A percentile compares a stretch with the other conserved stretches of the same genome.
These are phyloP conservation scores for Chionoecetes opilio DNA, from an alignment of 1,140 invertebrate genomes.

Conservation along the genomic window DNA sequence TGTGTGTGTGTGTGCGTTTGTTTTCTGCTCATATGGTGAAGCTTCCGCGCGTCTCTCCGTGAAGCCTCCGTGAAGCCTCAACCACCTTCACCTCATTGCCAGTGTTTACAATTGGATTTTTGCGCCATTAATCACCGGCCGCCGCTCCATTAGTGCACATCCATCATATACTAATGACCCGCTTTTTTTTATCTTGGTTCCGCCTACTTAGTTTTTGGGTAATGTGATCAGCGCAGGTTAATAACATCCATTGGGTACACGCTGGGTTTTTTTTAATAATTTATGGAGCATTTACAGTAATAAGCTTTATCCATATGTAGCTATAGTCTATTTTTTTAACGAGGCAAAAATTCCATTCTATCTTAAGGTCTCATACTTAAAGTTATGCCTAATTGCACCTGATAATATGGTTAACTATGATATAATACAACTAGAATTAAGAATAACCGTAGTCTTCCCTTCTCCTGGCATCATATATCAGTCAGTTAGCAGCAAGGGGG, in stretches of 20 bases:
- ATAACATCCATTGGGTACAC: not conserved
- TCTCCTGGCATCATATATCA: no score
- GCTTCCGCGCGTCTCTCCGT: not conserved
- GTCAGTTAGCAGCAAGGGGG: no score
- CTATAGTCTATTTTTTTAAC: no score
- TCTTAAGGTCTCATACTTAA: no score
- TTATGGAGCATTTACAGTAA: not conserved
- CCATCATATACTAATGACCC: conserved; percentile 20
- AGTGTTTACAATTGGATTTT: not conserved
- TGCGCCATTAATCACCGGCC: not conserved
- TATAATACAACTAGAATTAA: no score
- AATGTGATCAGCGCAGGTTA: not conserved
- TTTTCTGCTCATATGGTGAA: not conserved
- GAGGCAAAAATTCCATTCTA: no score
- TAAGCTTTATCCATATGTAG: not conserved
- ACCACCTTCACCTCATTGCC: not conserved
- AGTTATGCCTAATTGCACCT: no score
- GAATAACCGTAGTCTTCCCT: no score
- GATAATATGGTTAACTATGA: no score
- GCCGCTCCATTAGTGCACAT: not conserved
- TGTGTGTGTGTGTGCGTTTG: conserved; percentile 43
- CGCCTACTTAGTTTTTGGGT: conserved; percentile 5
- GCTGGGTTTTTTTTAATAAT: not conserved
- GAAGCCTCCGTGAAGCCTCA: not conserved
- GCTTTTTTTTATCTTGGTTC: not conserved